A percentile compares a stretch with the other conserved stretches of the same genome.
These are phyloP conservation scores for Lasiurus cinereus DNA, from an alignment of 2,113 vertebrate species.

Conservation along the genomic window DNA sequence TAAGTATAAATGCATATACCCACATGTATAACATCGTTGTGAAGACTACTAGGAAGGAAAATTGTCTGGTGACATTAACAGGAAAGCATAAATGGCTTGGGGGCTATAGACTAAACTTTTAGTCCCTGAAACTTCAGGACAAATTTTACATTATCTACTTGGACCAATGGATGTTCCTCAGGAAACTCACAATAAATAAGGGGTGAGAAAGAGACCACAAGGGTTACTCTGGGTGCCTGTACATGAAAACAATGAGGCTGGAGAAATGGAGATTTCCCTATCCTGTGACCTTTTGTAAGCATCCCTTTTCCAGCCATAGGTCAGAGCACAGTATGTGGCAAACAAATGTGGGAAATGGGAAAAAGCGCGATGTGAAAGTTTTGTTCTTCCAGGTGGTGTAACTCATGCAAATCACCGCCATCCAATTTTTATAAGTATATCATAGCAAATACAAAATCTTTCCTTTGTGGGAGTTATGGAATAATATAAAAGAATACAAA, in stretches of 20 bases:
- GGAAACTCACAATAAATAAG: background rate
- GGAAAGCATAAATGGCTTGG: background rate
- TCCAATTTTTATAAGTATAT: background rate
- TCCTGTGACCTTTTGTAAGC: background rate
- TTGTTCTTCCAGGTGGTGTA: background rate
- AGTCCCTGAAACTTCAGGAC: constrained; percentile 29
- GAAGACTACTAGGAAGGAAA: constrained; percentile 9
- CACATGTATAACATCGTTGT: background rate
- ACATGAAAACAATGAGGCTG: background rate
- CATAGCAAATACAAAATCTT: background rate
- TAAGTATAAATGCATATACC: background rate
- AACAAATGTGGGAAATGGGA: background rate
- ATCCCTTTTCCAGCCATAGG: background rate
- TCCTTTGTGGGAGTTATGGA: background rate
- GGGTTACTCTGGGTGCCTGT: background rate
- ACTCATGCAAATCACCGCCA: background rate
- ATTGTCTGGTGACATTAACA: background rate
- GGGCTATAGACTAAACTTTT: background rate
- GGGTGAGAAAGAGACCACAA: background rate
- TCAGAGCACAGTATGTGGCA: background rate
- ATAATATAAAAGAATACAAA: constrained; percentile 48
- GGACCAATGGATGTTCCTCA: background rate
- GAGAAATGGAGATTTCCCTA: background rate
- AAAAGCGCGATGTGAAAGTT: background rate
- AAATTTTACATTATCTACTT: constrained; percentile 40